A percentile compares a stretch with the other conserved stretches of the same genome.
Conservation (phyloP, 2,113 vertebrate species). For the Catharus bicknelli region DNA sequence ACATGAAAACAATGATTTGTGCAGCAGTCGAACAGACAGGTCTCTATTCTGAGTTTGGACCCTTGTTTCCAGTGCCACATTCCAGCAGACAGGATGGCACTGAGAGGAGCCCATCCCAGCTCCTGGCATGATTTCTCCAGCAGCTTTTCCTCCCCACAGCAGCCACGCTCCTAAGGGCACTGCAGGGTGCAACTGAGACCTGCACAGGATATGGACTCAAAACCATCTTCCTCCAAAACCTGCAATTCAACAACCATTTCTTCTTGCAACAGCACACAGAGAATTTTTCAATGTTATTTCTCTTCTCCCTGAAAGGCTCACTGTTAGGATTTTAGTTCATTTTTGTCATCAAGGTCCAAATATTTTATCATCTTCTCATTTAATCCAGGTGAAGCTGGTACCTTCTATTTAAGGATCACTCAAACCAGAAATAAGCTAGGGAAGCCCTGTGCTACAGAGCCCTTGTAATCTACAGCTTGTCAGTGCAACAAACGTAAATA, state of each 20-base stretch:
- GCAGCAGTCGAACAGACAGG: not conserved
- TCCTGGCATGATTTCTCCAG: not conserved
- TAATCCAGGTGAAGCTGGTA: not conserved
- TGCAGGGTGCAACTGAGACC: not conserved
- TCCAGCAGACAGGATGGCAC: accelerated
- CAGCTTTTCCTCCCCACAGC: not conserved
- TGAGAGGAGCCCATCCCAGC: not conserved
- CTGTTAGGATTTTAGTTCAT: not conserved
- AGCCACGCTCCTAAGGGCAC: not conserved
- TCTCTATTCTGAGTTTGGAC: not conserved
- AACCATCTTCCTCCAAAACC: not conserved
- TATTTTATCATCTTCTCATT: not conserved
- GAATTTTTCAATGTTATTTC: not conserved
- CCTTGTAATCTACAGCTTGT: not conserved
- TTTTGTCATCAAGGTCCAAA: not conserved
- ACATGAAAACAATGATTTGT: not conserved
- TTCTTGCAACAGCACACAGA: not conserved
- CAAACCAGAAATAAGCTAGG: not conserved
- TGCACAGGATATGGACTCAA: not conserved
- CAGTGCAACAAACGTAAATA: not conserved
- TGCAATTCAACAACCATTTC: not conserved
- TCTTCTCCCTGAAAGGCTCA: not conserved
- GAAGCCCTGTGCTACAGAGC: not conserved
- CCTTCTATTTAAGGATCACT: not conserved
- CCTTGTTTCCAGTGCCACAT: not conserved